Evolutionary conservation across 2,888 invertebrate species (phyloP).

Genomic region (Exephanes ischioxanthus): DNA sequence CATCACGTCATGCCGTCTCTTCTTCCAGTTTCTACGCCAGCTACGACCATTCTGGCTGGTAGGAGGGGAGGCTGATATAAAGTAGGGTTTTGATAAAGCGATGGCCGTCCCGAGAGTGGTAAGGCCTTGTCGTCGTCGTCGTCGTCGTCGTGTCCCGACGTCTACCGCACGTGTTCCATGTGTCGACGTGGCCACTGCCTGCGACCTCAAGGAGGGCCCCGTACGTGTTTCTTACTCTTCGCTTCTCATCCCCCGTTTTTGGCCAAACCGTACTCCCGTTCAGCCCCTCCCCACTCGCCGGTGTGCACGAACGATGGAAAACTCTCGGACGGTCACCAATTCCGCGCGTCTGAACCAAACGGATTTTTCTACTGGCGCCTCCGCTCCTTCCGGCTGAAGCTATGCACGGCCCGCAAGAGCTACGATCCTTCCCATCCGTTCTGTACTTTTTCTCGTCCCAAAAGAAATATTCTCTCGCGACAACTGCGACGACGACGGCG

Average conservation of each 20-base stretch:
- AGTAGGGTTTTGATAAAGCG: conserved; percentile 77
- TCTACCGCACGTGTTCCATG: conserved; percentile 77
- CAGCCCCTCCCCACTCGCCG: neutral
- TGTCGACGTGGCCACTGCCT: conserved; percentile 69
- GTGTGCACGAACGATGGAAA: conserved; percentile 37
- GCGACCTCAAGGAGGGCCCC: conserved; percentile 43
- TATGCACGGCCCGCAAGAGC: conserved; percentile 22
- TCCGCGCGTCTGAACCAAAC: conserved; percentile 56
- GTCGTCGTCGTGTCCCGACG: conserved; percentile 68
- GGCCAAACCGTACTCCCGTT: neutral
- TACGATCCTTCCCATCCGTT: conserved; percentile 6
- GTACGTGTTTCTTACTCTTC: conserved; percentile 56
- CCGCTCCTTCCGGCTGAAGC: neutral
- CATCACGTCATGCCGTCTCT: conserved; percentile 31
- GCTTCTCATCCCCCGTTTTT: neutral
- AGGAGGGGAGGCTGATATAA: conserved; percentile 70
- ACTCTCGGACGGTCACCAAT: conserved; percentile 45
- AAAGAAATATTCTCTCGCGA: conserved; percentile 31
- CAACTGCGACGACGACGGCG: neutral
- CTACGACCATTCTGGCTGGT: neutral
- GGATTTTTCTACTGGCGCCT: conserved; percentile 44
- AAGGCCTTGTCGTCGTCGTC: conserved; percentile 47
- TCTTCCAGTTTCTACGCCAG: conserved; percentile 22
- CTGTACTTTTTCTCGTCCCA: conserved; percentile 17
- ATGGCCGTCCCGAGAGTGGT: conserved; percentile 65